Evolutionary conservation across 1,140 invertebrate genomes (phyloP).

Genomic region (Heterodera carotae): DNA sequence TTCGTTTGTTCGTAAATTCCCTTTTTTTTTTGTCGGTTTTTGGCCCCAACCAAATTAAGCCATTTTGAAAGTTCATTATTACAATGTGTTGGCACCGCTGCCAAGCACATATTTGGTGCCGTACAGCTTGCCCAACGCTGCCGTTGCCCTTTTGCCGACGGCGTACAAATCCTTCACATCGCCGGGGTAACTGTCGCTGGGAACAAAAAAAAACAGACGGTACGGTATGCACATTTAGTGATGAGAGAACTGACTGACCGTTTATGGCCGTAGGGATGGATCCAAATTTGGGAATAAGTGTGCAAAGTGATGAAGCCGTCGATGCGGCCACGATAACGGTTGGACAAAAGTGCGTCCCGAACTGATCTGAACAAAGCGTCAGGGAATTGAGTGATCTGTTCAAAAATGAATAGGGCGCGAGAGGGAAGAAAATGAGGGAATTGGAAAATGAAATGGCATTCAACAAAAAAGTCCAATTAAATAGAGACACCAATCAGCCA

Average conservation of each 20-base stretch:
- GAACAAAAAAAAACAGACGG: neutral
- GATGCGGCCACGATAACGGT: conserved; percentile 56
- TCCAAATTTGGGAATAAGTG: conserved; percentile 66
- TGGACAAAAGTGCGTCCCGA: conserved; percentile 59
- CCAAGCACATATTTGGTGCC: conserved; percentile 64
- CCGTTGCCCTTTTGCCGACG: conserved; percentile 60
- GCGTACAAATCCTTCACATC: conserved; percentile 63
- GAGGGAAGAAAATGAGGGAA: neutral
- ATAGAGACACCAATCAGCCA: too few relatives aligned
- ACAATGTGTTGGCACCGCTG: conserved; percentile 50
- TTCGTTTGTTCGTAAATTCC: conserved; percentile 12
- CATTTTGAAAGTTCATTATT: too few relatives aligned
- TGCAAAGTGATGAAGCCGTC: conserved; percentile 64
- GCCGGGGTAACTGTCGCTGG: conserved; percentile 61
- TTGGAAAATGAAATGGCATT: conserved; percentile 1
- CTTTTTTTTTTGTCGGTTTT: too few relatives aligned
- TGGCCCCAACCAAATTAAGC: conserved; percentile 2
- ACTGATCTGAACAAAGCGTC: conserved; percentile 47
- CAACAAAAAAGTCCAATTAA: too few relatives aligned
- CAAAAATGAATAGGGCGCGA: too few relatives aligned
- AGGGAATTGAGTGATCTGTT: too few relatives aligned
- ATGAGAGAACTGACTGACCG: neutral
- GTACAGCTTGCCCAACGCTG: conserved; percentile 57
- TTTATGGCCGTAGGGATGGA: conserved; percentile 64
- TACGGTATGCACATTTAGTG: too few relatives aligned